Evolutionary conservation across 2,797 vertebrate species (phyloP).

Genomic region (Syngnathus rostellatus): DNA sequence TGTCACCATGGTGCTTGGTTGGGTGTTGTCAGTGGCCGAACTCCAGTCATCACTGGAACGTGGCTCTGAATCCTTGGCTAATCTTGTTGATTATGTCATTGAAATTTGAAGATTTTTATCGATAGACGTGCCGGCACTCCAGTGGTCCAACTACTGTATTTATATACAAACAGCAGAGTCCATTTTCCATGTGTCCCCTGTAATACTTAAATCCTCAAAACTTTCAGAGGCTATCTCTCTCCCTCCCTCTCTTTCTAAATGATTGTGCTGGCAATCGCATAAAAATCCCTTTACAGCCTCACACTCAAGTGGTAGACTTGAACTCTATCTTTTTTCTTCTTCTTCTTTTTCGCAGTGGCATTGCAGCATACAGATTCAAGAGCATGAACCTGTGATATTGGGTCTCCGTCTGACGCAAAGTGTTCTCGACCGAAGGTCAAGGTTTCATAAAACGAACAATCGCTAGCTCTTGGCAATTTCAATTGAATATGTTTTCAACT

Average conservation of each 20-base stretch:
- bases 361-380: not conserved
- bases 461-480: not conserved
- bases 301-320: not conserved
- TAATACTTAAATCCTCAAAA: not conserved
- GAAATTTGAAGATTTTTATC: not conserved
- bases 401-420: not conserved
- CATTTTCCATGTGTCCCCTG: not conserved
- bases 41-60: no score
- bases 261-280: no score
- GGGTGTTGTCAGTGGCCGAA: no score
- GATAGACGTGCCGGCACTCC: not conserved
- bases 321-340: not conserved
- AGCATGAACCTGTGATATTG: not conserved
- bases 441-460: not conserved
- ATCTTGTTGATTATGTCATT: no score
- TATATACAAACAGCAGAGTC: not conserved
- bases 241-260: no score
- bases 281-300: not conserved
- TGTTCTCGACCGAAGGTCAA: not conserved
- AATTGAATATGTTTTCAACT: constrained; percentile 2
- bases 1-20: no score
- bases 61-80: no score
- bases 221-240: not conserved
- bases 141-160: not conserved
- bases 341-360: not conserved